Percentiles rank a stretch among this genome's conserved stretches.
Evolutionary conservation across 2,113 vertebrate genomes (phyloP).

Genomic region (Pica pica): DNA sequence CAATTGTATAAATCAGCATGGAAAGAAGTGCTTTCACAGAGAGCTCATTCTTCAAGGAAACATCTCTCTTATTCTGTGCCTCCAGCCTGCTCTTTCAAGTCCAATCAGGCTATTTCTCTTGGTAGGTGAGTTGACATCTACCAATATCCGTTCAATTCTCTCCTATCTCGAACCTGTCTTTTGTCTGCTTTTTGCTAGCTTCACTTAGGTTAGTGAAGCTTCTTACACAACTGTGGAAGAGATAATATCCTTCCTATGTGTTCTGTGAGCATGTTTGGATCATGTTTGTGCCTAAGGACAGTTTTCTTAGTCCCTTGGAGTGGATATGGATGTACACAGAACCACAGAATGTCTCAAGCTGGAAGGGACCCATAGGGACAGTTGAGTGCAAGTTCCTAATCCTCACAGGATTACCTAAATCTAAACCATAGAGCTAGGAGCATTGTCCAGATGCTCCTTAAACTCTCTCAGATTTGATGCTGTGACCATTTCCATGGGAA

Average conservation of each 20-base stretch:
- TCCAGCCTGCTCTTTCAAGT: not conserved
- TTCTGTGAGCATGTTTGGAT: not conserved
- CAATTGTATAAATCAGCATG: not conserved
- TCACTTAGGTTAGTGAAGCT: not conserved
- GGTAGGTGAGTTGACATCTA: not conserved
- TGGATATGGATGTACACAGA: not conserved
- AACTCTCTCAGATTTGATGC: not conserved
- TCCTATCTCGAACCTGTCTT: not conserved
- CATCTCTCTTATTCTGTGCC: not conserved
- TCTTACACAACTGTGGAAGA: not conserved
- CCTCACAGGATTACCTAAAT: not conserved
- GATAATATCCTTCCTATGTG: not conserved
- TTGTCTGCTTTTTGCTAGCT: not conserved
- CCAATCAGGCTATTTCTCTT: not conserved
- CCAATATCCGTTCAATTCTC: not conserved
- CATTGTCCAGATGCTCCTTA: not conserved
- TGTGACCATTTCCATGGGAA: not conserved
- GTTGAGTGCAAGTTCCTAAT: not conserved
- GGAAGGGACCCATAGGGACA: not conserved
- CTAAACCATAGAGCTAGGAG: not conserved
- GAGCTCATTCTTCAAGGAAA: not conserved
- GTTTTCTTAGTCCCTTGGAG: not conserved
- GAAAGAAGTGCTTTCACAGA: not conserved
- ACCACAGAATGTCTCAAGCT: not conserved
- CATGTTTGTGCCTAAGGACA: fast-evolving